Conservation (phyloP, 2,113 vertebrate genomes). For the Macquaria ambigua region DNA sequence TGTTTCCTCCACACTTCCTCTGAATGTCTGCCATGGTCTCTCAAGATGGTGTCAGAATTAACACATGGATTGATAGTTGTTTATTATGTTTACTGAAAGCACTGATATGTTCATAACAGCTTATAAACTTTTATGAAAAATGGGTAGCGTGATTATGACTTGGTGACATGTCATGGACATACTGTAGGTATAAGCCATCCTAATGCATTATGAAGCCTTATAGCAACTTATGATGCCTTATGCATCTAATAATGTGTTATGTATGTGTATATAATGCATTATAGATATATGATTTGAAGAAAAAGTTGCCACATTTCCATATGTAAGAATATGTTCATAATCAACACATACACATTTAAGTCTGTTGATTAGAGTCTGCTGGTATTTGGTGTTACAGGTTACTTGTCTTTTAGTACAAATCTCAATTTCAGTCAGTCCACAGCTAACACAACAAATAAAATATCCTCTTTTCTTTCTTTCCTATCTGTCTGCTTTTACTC, state of each 20-base stretch:
- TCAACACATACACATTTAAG: neutral
- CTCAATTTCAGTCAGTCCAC: neutral
- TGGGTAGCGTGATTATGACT: neutral
- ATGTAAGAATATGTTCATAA: neutral
- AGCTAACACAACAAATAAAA: conserved; percentile 1
- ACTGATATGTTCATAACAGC: conserved; percentile 10
- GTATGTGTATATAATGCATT: neutral
- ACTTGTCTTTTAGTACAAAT: neutral
- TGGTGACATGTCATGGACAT: neutral
- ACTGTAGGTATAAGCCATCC: neutral
- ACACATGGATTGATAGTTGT: conserved; percentile 30
- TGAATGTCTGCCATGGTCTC: conserved; percentile 43
- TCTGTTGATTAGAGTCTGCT: neutral
- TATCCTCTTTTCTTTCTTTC: conserved; percentile 35
- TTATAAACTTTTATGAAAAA: neutral
- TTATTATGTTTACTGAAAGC: conserved; percentile 43
- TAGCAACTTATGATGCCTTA: neutral
- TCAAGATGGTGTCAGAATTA: conserved; percentile 33
- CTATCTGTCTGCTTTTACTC: conserved; percentile 9
- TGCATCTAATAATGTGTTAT: neutral
- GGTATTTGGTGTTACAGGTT: neutral
- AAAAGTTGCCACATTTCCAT: neutral
- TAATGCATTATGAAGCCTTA: neutral
- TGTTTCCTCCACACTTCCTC: conserved; percentile 58
- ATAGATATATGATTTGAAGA: neutral